phyloP scores from a whole-genome alignment of 2,113 vertebrate species.

The Damaliscus lunatus region DNA sequence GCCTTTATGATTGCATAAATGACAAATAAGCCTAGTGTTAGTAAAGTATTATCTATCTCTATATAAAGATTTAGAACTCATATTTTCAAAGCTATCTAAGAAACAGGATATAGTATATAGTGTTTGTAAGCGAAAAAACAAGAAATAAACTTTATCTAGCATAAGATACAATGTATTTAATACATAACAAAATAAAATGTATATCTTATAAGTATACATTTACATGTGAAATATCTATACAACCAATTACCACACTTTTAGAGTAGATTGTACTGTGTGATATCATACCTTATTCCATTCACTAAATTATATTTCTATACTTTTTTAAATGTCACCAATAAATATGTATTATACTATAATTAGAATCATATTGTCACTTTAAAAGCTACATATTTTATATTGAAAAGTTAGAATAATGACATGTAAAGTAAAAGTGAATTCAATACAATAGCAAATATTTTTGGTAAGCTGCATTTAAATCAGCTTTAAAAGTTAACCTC shows the following conservation, averaged over 20 bases:
- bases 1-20: background rate
- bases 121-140: background rate
- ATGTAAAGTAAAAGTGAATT: background rate
- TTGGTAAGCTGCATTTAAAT: background rate
- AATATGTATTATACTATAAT: background rate
- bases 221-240: background rate
- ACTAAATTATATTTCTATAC: background rate
- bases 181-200: background rate
- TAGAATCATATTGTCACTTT: background rate
- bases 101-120: background rate
- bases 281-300: background rate
- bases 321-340: background rate
- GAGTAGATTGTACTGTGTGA: background rate
- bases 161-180: background rate
- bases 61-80: background rate
- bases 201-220: background rate
- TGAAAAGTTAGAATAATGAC: background rate
- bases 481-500: background rate
- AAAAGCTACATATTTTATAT: background rate
- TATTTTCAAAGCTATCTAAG: background rate
- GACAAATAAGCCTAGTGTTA: background rate
- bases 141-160: background rate
- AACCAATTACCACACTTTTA: background rate
- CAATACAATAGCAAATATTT: background rate
- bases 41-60: background rate